Evolutionary conservation across 2,797 vertebrate species (phyloP), one percentile per base, ranked within the genome.

Genomic region (Sebastes elongatus): DNA sequence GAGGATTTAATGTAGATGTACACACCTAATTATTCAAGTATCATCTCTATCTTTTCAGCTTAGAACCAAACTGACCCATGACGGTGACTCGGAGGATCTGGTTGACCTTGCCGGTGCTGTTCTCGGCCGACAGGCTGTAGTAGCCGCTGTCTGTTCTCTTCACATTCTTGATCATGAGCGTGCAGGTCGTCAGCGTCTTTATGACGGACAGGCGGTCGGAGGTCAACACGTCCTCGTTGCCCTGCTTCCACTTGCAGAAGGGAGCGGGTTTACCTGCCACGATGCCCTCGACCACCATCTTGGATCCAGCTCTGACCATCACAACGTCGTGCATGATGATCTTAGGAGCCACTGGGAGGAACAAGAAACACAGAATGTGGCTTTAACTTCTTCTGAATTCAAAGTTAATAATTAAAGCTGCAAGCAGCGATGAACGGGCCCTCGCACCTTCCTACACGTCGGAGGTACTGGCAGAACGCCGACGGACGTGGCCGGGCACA

Each of bases 231-330:
- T 97, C 97, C 80, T 98, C 96, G 14, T 93, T 97, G 92, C 96
- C 97, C 93, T 97, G 97, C 90, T 96, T 95, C 97, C 97, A 99
- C 91, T 96, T 99, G 81, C 97, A 97, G 71, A 92, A 81, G 4
- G 99, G 99, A 74, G 95, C 71, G 76, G 99, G 99, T 82, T 99
- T 99, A 71, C 99, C 99, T 52, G 97, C 97, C 2, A 99, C 94
- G 49, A 99, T 94, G 73, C 98, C 98, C 94, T 99, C 98, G 20
- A 99, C 92, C 82, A 96, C 96, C 87, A 99, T 94, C 91, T 99
- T 99, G 85, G 97, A 96, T 82, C 99, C 99, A 63, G 99, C 99
- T 94, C 97, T 97, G 80, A 97, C 96, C 7, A 95, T 98, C 86
- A 99, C 91, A 1, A 95, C 90, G 78, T 99, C 99, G 5, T 97